Percentiles rank a stretch among this genome's conserved stretches.
Conservation (phyloP, 2,113 vertebrate genomes). For the Himantopus leucocephalus region DNA sequence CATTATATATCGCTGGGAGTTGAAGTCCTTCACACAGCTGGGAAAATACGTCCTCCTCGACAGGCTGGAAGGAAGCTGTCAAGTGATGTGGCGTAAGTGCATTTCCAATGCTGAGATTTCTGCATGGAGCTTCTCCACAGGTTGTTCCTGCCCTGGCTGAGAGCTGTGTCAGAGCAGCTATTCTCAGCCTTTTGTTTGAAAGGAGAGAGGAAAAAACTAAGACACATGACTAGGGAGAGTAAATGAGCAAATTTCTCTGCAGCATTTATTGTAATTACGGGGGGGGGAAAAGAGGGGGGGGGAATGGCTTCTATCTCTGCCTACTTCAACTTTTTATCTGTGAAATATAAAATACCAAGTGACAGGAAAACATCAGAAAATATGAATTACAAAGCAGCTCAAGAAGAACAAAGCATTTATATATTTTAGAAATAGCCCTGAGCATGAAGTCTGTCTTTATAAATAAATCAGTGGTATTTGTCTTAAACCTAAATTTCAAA, state of each 20-base stretch:
- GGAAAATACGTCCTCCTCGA: fast-evolving
- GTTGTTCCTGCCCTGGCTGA: not conserved
- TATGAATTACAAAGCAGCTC: not conserved
- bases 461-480: not conserved
- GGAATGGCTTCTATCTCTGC: not conserved
- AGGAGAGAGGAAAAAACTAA: not conserved
- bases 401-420: not conserved
- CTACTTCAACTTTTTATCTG: not conserved
- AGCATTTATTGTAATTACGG: not conserved
- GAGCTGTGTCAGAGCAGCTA: not conserved
- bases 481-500: not conserved
- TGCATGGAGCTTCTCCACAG: not conserved
- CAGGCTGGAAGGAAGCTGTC: not conserved
- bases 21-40: not conserved
- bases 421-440: not conserved
- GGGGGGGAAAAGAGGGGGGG: not conserved
- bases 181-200: not conserved
- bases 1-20: not conserved
- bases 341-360: not conserved
- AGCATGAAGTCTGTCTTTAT: not conserved
- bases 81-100: not conserved
- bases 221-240: not conserved
- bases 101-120: not conserved
- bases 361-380: not conserved
- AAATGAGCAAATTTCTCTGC: not conserved